Base-by-base conservation (phyloP, 2,888 invertebrate species). In the Drosophila siamana region DNA sequence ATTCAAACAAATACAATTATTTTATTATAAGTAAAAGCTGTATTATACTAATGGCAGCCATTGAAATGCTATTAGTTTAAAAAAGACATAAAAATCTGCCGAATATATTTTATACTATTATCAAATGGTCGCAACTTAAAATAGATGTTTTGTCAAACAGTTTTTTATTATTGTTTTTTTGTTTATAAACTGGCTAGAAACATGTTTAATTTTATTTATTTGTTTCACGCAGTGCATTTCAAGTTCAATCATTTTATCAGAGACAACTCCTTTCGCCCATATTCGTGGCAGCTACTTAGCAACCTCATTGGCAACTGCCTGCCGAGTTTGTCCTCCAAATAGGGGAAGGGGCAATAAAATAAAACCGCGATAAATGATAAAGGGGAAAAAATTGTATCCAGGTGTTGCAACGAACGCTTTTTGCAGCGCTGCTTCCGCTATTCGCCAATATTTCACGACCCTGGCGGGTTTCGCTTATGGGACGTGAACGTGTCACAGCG, bases 391-490 rank as follows among this genome's bases (percentile, higher is more conserved):
- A 66, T 72, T 85, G 65, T 87, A 63, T 68, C 86, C 86, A 86
- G 86, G 86, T 88, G 89, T 89, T 85, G 88, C 73, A 84, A 80
- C 48, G 68, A 84, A 84, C 48, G 68, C 67, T 80, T 88, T 78
- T 79, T 62, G 62, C 69, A 59, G 61, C 54, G 60, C 64, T 59
- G 51, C 63, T 68, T 46, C 59, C 57, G 54, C 66, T 69, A 62
- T 67, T 86, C 59, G 84, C 87, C 87, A 84, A 84, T 88, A 87
- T 68, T 79, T 86, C 86, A 82, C 81, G 85, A 74, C 81, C 78
- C 87, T 78, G 78, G 66, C 71, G 78, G 69, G 67, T 24, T 50
- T 60, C n/a, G 70, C 80, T 68, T 77, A 47, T 68, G 74, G 64
- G 69, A 71, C 73, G 48, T 60, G 65, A 52, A 74, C 78, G 72